Base-by-base conservation (phyloP, 1,140 invertebrate species). In the Epicauta chinensis region DNA sequence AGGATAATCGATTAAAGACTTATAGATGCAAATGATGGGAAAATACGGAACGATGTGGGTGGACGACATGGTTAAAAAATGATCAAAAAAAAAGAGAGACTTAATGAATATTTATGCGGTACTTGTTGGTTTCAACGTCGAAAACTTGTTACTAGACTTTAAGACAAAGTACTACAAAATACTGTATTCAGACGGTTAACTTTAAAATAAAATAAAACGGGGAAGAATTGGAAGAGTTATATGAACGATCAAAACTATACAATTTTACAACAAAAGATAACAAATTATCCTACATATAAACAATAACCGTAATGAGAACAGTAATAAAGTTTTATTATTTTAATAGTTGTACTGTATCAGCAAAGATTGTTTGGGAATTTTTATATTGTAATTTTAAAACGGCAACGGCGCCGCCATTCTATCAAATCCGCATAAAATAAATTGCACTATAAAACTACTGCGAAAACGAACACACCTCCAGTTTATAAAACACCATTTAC, bases 91-190 rank as follows among this genome's bases (percentile, higher is more conserved):
- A 23, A 23, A n/a, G n/a, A n/a, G 37, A 46, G 37, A 23, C 32
- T 16, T 47, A 47, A 47, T 38, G 45, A 47, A 47, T 47, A 47
- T 47, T 47, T 47, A 47, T 47, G 35, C 44, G 12, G 4, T 15
- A 12, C 45, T 36, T 47, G 30, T 35, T 23, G 23, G 38, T 17
- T 40, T 15, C 38, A 17, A 17, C 17, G 38, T 40, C 15, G 38
- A 23, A 13, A 16, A 16, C 38, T 40, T 40, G 38, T 40, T 40
- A 16, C 15, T 5, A 23, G 38, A 16, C 15, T 15, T 12, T 4
- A 34, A 46, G 43, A 46, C 43, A 46, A 46, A 46, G 16, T 46
- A 16, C 43, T 46, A 47, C 45, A 47, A 47, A 47, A 29, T 23
- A 23, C 23, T 4, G 17, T n/a, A n/a, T n/a, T n/a, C 17, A 23